A percentile compares a stretch with the other conserved stretches of the same genome.
Evolutionary conservation across 2,888 invertebrate genomes (phyloP).

Genomic region (Nephrotoma appendiculata): DNA sequence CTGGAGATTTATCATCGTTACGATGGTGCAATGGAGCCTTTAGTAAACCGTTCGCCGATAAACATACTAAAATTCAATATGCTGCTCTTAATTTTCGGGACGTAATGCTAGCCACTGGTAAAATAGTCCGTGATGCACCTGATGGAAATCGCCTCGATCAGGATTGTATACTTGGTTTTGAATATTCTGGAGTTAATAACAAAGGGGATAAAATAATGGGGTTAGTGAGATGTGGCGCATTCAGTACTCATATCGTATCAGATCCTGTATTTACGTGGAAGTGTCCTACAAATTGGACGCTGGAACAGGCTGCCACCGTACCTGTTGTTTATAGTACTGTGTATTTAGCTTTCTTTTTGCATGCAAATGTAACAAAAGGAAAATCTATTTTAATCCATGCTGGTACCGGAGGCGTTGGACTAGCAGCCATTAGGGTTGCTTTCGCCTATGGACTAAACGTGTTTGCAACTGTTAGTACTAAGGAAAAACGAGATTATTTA

Average conservation of each 20-base stretch:
- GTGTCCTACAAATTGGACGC: conserved; percentile 54
- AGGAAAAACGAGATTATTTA: conserved; percentile 48
- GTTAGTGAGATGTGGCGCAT: conserved; percentile 35
- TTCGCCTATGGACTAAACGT: conserved; percentile 47
- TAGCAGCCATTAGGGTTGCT: conserved; percentile 62
- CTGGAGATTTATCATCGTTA: conserved; percentile 54
- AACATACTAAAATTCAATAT: conserved; percentile 58
- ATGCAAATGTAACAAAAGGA: too few species aligned
- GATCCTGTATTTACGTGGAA: conserved; percentile 37
- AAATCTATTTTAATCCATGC: too few species aligned
- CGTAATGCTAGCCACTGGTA: conserved; percentile 86
- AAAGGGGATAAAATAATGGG: conserved; percentile 52
- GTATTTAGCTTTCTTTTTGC: conserved; percentile 42
- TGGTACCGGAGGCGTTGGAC: conserved; percentile 24
- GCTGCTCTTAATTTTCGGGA: conserved; percentile 86
- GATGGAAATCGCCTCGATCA: conserved; percentile 48
- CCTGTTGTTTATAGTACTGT: conserved; percentile 63
- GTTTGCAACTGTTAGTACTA: conserved; percentile 55
- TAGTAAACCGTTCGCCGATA: too few species aligned
- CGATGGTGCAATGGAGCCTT: too few species aligned
- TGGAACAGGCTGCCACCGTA: conserved; percentile 61
- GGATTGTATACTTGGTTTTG: conserved; percentile 53
- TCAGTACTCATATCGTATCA: conserved; percentile 40
- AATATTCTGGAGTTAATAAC: conserved; percentile 44
- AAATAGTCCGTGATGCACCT: conserved; percentile 68